Evolutionary conservation across 1,140 invertebrate genomes (phyloP).

Genomic region (Drosophila pandora): DNA sequence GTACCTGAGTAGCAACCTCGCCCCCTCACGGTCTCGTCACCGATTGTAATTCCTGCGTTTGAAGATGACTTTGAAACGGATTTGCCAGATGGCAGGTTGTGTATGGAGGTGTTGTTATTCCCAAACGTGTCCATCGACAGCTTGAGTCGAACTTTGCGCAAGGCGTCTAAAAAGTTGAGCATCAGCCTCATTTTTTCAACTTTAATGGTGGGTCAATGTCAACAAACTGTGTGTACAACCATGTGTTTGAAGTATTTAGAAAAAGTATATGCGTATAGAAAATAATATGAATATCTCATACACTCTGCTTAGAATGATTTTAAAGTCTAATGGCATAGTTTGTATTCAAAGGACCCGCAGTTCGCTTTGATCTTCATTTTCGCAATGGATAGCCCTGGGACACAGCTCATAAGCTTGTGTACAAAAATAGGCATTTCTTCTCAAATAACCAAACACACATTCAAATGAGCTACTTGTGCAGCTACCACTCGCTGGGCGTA

Average conservation of each 20-base stretch:
- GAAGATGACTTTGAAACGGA: not conserved
- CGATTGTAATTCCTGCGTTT: not conserved
- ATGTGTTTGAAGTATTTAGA: slow-evolving; percentile 10
- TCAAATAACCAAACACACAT: slow-evolving; percentile 22
- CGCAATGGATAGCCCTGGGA: slow-evolving; percentile 8
- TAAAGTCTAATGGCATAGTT: not conserved
- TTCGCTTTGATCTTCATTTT: slow-evolving; percentile 22
- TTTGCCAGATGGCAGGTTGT: not conserved
- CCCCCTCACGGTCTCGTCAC: not conserved
- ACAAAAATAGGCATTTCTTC: slow-evolving; percentile 13
- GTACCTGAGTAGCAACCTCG: not conserved
- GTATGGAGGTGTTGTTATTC: not conserved
- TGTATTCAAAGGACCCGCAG: not conserved
- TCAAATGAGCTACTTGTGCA: slow-evolving; percentile 41
- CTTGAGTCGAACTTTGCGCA: slow-evolving; percentile 21
- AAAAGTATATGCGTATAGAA: not conserved
- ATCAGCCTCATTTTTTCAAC: slow-evolving; percentile 27
- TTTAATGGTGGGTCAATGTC: not conserved
- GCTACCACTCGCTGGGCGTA: slow-evolving; percentile 38
- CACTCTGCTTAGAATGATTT: not conserved
- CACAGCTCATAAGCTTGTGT: slow-evolving; percentile 3
- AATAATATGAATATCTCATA: no score
- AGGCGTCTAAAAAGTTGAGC: slow-evolving; percentile 16
- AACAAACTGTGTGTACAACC: not conserved
- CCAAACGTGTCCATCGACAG: not conserved